Conservation (phyloP, 2,797 vertebrate genomes). For the Acipenser ruthenus region DNA sequence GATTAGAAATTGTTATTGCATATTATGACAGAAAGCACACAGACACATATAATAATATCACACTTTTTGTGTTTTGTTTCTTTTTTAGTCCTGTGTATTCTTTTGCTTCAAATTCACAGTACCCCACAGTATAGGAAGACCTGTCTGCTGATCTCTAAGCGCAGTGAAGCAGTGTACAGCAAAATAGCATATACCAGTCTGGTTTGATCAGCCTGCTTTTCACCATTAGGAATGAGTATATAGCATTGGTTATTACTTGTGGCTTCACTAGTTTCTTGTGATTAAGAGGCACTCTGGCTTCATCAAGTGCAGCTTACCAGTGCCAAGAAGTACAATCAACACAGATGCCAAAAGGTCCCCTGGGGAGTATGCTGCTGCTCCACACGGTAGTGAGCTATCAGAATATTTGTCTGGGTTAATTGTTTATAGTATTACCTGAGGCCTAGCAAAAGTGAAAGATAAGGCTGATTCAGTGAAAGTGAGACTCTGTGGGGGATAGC, state of each 20-base stretch:
- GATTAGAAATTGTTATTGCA: too few species aligned
- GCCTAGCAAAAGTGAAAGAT: constrained; percentile 20
- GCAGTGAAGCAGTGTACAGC: background rate
- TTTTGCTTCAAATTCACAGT: too few species aligned
- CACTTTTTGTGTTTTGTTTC: too few species aligned
- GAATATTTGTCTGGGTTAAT: constrained; percentile 50
- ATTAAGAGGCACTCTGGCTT: constrained; percentile 38
- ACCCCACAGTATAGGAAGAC: too few species aligned
- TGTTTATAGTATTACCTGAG: constrained; percentile 26
- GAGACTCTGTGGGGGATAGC: constrained; percentile 12
- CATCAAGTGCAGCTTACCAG: constrained; percentile 31
- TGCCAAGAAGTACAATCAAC: constrained; percentile 31
- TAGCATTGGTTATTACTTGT: constrained; percentile 37
- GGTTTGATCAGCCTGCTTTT: constrained; percentile 23
- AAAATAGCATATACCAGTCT: background rate
- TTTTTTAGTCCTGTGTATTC: too few species aligned
- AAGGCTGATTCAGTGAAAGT: constrained; percentile 16
- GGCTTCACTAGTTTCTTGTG: constrained; percentile 34
- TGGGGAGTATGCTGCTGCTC: constrained; percentile 25
- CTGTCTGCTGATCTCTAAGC: background rate
- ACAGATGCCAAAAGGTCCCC: constrained; percentile 22
- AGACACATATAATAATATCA: too few species aligned
- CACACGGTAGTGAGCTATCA: constrained; percentile 33
- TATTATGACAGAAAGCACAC: too few species aligned
- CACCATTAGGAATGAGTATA: constrained; percentile 30